These are phyloP conservation scores for Gavialis gangeticus DNA, from an alignment of 2,113 vertebrate species.

Conservation along the genomic window DNA sequence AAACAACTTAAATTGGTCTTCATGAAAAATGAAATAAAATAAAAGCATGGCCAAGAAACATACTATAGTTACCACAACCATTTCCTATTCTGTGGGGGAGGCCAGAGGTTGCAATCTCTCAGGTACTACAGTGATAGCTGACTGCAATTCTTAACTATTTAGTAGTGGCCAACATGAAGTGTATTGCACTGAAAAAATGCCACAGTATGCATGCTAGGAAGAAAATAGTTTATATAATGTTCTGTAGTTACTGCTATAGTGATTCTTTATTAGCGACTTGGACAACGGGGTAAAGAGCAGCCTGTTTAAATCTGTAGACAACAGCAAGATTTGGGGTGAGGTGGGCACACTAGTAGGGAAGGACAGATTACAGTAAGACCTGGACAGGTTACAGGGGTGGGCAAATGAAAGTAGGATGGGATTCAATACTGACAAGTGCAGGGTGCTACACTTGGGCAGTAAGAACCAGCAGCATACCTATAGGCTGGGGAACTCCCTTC, in stretches of 20 bases:
- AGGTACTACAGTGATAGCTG: neutral
- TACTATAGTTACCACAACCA: neutral
- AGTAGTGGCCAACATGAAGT: neutral
- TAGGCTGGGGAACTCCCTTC: too few relatives aligned
- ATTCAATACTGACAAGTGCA: too few relatives aligned
- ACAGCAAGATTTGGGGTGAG: too few relatives aligned
- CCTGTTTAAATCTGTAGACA: too few relatives aligned
- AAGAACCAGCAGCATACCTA: too few relatives aligned
- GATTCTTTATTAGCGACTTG: too few relatives aligned
- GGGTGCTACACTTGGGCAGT: too few relatives aligned
- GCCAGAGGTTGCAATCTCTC: slow-evolving; percentile 5
- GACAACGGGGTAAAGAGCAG: too few relatives aligned
- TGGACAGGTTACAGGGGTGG: too few relatives aligned
- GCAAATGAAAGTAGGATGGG: too few relatives aligned
- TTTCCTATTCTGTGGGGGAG: slow-evolving; percentile 17
- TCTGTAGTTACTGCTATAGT: neutral
- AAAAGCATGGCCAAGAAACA: neutral
- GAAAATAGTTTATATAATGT: neutral
- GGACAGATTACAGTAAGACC: too few relatives aligned
- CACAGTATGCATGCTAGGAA: neutral
- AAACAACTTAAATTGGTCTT: neutral
- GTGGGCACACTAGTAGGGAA: too few relatives aligned
- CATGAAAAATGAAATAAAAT: neutral
- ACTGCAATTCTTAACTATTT: neutral
- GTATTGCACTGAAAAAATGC: neutral